Base-by-base conservation (phyloP, 2,113 vertebrate species). In the Takifugu flavidus region DNA sequence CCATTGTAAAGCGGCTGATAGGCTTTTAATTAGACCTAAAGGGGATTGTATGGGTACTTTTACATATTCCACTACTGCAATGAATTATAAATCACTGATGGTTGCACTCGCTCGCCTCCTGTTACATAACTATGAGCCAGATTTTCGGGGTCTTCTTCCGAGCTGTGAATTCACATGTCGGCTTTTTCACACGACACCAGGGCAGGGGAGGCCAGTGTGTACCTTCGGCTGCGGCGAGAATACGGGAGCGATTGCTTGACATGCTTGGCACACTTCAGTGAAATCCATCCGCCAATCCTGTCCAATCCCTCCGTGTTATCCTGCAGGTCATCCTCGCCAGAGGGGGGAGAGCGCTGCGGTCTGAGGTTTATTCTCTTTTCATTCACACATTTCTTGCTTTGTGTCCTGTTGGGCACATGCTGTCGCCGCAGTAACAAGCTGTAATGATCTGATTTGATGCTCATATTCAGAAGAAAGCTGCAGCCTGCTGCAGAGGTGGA, bases 1-100 rank as follows among this genome's bases (percentile, higher is more conserved):
- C 77, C 65, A 73, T 82, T 85, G 77, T 86, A 82, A 83, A 84
- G 78, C 75, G 71, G 62, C 69, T 83, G 83, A 85, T 83, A 72
- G 72, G 82, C 72, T 82, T 86, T 88, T 88, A 88, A 88, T 88
- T 87, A 87, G 87, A 82, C 80, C 87, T 82, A 75, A 82, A 81
- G 85, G 85, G 87, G 79, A 87, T 86, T 81, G 74, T 70, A 83
- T 62, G 53, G 54, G 56, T 75, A 68, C 67, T 79, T 87, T 81
- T 82, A 78, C 73, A 87, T 77, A 78, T 85, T 85, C 74, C 59
- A 76, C 74, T 20, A 65, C 62, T 63, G 77, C 64, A 50, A 78
- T 89, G 77, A 86, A 89, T 87, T 80, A 89, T 82, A 84, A 73
- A 89, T 67, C 73, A 64, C 56, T 65, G 59, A 53, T 69, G 62